Base-by-base conservation (phyloP, 2,797 vertebrate species). In the Chromobotia macracanthus region DNA sequence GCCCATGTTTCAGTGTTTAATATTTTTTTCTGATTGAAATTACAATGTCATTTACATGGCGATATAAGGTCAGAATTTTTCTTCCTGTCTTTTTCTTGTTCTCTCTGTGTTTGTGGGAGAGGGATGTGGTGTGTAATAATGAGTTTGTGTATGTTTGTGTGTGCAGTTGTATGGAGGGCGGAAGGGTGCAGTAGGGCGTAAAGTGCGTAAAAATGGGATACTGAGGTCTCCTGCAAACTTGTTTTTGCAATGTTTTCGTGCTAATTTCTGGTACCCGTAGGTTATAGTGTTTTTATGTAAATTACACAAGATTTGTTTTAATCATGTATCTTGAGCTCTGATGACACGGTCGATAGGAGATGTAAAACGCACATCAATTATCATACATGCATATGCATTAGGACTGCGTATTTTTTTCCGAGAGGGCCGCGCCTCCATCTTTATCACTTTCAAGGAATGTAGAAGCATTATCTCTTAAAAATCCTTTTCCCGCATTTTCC, bases 351-450 rank as follows among this genome's bases (percentile, higher is more conserved):
- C 86, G 61, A 75, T 75, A 72, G 67, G 50, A 65, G 67, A 79
- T 65, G 79, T 75, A 73, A 83, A 87, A 84, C 80, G 80, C 76
- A 76, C 81, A 71, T 87, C 84, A 86, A 90, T 92, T 90, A 90
- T 88, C 87, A 90, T 84, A 89, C 87, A 91, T 92, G 90, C 91
- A 92, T 91, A 93, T 92, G 92, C 89, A 93, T 92, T 86, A 91
- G 90, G 88, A 92, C 92, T 94, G 93, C 92, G 92, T 92, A 91
- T 93, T 94, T 94, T 93, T 87, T 9, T 6, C 85, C 72, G 70
- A 75, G 83, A 87, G 84, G 88, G 88, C 90, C 90, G 90, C 91
- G 87, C 92, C 92, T 92, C 89, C 86, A 82, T 83, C 80, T 83
- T 82, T 68, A 70, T 50, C 80, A 86, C 80, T 87, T 86, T 81